Conservation (phyloP, 2,888 invertebrate species). For the Lottia gigantea region DNA sequence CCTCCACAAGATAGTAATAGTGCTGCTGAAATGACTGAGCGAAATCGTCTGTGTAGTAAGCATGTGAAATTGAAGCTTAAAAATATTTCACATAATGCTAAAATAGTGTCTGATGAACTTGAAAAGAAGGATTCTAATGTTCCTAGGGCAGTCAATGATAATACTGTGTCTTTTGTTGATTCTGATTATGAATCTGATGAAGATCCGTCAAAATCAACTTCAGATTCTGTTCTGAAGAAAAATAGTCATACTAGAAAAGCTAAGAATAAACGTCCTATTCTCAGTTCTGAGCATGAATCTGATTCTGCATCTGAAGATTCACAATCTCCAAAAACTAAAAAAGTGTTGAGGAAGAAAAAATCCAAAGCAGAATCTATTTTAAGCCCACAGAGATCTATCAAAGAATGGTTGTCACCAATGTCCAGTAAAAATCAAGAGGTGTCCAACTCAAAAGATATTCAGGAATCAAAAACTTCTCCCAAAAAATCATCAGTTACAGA, state of each 20-base stretch:
- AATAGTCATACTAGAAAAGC: not conserved
- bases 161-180: not conserved
- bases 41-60: not conserved
- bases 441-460: too few relatives aligned
- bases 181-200: not conserved
- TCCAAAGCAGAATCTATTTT: not conserved
- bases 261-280: too few relatives aligned
- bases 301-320: not conserved
- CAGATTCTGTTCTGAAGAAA: not conserved
- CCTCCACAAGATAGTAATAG: not conserved
- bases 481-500: not conserved
- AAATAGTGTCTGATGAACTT: not conserved
- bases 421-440: not conserved
- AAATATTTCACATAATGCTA: not conserved
- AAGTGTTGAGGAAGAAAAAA: not conserved
- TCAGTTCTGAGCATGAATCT: too few relatives aligned
- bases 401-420: constrained; percentile 27
- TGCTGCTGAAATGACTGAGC: not conserved
- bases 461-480: too few relatives aligned
- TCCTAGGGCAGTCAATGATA: too few relatives aligned
- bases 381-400: constrained; percentile 31
- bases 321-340: not conserved
- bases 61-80: not conserved
- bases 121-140: not conserved
- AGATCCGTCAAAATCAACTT: not conserved